Base-by-base conservation (phyloP, 2,113 vertebrate species). In the Syngnathus scovelli region DNA sequence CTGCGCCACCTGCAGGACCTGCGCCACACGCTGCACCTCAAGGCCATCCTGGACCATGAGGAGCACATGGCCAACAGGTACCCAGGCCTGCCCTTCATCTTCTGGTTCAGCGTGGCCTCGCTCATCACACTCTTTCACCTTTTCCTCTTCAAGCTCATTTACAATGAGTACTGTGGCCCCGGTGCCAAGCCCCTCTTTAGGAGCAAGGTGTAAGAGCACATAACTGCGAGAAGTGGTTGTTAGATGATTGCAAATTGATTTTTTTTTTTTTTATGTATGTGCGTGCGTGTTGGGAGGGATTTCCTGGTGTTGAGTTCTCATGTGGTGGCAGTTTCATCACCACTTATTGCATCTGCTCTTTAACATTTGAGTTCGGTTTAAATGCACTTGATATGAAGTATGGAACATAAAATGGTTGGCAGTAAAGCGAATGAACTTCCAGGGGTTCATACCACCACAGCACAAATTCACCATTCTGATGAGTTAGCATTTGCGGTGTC, bases 101-200 rank as follows among this genome's bases (percentile, higher is more conserved):
- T 99, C 90, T 98, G 96, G 96, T 98, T 98, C 91, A 98, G 97
- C 4, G 95, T 99, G 88, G 96, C 97, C 10, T 99, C 97, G 4
- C 93, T 98, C 79, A 96, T 98, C 88, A 95, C 94, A 0, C 89
- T 99, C 61, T 99, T 99, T 92, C 96, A 99, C 86, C 92, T 99
- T 43, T 99, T 98, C 89, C 93, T 98, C 80, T 98, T 99, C 92
- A 98, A 98, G 85, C 96, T 99, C 76, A 98, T 99, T 85, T 99
- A 99, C 92, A 99, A 99, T 0, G 96, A 99, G 85, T 99, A 98
- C 81, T 99, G 96, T 1, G 97, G 97, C 67, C 96, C 96, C 0
- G 95, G 96, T 2, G 97, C 96, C 69, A 98, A 96, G 90, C 94
- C 96, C 0, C 92, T 99, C 89, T 99, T 99, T 93, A 93, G 96